Base-by-base conservation (phyloP, 2,888 invertebrate species). In the Linyphia triangularis region DNA sequence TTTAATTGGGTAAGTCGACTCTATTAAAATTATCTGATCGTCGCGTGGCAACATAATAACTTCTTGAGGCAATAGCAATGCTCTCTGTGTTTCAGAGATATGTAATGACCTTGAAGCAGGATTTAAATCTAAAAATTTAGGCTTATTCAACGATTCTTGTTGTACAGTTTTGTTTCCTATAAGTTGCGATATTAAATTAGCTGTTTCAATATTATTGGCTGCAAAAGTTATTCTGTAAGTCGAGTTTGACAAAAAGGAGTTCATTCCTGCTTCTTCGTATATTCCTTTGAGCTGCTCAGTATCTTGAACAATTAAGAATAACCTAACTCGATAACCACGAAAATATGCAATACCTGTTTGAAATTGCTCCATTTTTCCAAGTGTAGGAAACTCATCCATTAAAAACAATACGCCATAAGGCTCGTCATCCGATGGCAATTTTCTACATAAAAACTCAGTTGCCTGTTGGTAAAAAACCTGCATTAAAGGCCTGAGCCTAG, bases 41-140 rank as follows among this genome's bases (percentile, higher is more conserved):
- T 59, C 59, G n/a, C 59, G 59, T 59, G 59, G 19, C 59, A 59
- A 59, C 59, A 59, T 59, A 51, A 51, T 51, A 59, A 59, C 59
- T 59, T 59, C 59, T 59, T 59, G 59, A 59, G 59, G 59, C 59
- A 59, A 59, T 59, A 59, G 59, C 59, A 59, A 59, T 59, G 59
- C 59, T 3, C 59, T 59, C 59, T 59, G 59, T 59, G 4, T 59
- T 59, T 59, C 59, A 59, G 59, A 59, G 59, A 59, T 59, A 59
- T 59, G 59, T 3, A 59, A 59, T 3, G 59, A 59, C 59, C 59
- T 59, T 59, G 59, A 59, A 59, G 59, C 59, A 59, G 59, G 59
- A 59, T 59, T 59, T 59, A 59, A 59, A 59, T 59, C 59, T 59
- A 59, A 59, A 59, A 59, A 16, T 59, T 59, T 59, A 59, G 59